Evolutionary conservation across 2,113 vertebrate species (phyloP).

Genomic region (Istiophorus platypterus): DNA sequence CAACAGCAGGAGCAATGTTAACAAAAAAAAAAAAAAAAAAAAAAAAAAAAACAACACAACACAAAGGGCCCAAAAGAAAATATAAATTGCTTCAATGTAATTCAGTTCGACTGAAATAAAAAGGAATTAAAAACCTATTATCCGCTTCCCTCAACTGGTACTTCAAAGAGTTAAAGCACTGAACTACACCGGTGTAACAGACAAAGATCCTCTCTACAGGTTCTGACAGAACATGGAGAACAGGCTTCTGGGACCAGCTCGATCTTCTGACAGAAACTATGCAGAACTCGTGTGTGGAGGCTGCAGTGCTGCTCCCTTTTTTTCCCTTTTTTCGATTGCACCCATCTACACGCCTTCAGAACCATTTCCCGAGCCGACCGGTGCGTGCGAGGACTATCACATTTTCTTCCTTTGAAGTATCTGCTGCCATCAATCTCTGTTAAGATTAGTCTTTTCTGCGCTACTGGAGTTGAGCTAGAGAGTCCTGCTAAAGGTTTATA

Average conservation of each 20-base stretch:
- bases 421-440: slow-evolving; percentile 31
- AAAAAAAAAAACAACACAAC: too few species aligned
- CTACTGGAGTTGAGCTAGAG: not conserved
- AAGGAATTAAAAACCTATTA: not conserved
- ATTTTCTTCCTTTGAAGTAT: slow-evolving; percentile 37
- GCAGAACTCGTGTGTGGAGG: not conserved
- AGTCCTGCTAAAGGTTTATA: not conserved
- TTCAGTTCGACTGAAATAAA: not conserved
- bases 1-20: not conserved
- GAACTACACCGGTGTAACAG: not conserved
- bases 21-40: too few species aligned
- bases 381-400: slow-evolving; percentile 13
- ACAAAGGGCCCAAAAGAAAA: not conserved
- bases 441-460: not conserved
- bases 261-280: not conserved
- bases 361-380: slow-evolving; percentile 38
- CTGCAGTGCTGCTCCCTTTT: slow-evolving; percentile 13
- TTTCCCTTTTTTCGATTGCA: slow-evolving; percentile 8
- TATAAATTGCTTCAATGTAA: not conserved
- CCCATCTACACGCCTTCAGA: slow-evolving; percentile 33
- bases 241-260: not conserved
- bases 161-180: not conserved
- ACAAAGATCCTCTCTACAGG: not conserved
- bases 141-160: not conserved
- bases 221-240: not conserved